phyloP scores from a whole-genome alignment of 2,113 vertebrate genomes.

The Glaucomys volans region DNA sequence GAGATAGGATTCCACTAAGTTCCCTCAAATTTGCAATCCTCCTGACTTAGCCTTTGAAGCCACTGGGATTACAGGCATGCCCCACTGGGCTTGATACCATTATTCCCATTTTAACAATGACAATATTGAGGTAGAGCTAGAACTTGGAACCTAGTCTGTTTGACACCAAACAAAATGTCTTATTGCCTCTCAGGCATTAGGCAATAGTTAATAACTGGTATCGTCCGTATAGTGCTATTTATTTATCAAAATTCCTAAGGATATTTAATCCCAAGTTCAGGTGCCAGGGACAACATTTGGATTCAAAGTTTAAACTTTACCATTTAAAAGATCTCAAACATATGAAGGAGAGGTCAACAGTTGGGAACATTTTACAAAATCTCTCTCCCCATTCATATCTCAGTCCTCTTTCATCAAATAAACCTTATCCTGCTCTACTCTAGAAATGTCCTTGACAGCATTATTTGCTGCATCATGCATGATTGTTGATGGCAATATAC shows the following conservation, averaged over 20 bases:
- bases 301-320: conserved; percentile 68
- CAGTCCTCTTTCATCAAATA: not conserved
- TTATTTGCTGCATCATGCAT: conserved; percentile 36
- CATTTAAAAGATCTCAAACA: conserved; percentile 69
- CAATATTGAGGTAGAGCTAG: not conserved
- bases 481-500: not conserved
- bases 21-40: too few species aligned
- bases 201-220: conserved; percentile 66
- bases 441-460: conserved; percentile 21
- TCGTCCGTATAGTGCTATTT: conserved; percentile 57
- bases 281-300: conserved; percentile 39
- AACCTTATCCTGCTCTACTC: not conserved
- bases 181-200: conserved; percentile 1
- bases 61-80: too few species aligned
- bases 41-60: too few species aligned
- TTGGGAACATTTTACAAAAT: conserved; percentile 52
- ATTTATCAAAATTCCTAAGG: conserved; percentile 65
- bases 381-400: not conserved
- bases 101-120: conserved; percentile 44
- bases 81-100: not conserved
- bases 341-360: conserved; percentile 46
- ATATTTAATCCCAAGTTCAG: conserved; percentile 61
- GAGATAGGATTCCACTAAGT: too few species aligned
- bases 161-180: conserved; percentile 26
- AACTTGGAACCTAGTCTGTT: not conserved